Base-by-base conservation (phyloP, 2,113 vertebrate genomes). In the Calidris pugnax region DNA sequence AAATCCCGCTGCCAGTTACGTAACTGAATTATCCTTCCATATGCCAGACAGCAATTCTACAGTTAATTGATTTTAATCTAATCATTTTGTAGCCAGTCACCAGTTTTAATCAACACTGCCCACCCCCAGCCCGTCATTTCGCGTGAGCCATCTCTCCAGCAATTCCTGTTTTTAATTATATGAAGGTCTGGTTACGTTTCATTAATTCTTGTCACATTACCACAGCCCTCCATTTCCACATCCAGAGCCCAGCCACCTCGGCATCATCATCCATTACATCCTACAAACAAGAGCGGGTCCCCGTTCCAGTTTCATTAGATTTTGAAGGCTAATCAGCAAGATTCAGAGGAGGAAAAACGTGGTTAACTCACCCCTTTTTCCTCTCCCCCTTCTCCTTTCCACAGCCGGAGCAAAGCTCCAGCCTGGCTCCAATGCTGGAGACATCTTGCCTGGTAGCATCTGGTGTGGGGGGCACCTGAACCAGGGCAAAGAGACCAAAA, bases 11-110 rank as follows among this genome's bases (percentile, higher is more conserved):
- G 91, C 64, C 89, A 4, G 89, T 97, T 97, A 91, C 4, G 53
- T 95, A 95, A 96, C 75, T 81, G 95, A 97, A 95, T 96, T 95
- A 95, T 90, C 95, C 91, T 84, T 69, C 94, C 95, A 81, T 95
- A 91, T 90, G 95, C 89, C 95, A 95, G 95, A 76, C 92, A 90
- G 94, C 82, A 47, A 91, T 64, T 90, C 94, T 41, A 85, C 88
- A 83, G 87, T 97, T 97, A 97, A 97, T 97, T 97, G 96, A 92
- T 96, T 96, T 94, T 96, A 97, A 97, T 96, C 77, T 96, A 82
- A 97, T 97, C 93, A 96, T 83, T 83, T 85, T 85, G 88, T 63
- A 97, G 97, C 92, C 95, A 97, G 95, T 60, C 89, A 50, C 75
- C 59, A 41, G 87, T 68, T 97, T 95, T 96, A 96, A 97, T 96